Evolutionary conservation across 1,140 invertebrate genomes (phyloP).

Genomic region (Drosophila ambigua): DNA sequence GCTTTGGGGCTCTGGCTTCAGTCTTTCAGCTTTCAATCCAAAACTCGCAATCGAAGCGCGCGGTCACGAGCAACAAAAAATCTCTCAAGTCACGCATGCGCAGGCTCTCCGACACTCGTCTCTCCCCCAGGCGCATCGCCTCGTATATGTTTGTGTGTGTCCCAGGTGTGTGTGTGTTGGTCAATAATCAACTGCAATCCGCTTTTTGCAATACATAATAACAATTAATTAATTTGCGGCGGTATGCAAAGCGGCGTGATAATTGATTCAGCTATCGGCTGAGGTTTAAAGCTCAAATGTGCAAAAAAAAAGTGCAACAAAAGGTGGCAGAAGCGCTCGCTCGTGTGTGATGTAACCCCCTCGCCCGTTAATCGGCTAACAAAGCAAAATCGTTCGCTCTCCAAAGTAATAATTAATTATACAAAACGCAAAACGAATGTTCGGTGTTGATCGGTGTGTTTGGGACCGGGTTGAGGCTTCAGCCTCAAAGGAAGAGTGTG

Average conservation of each 20-base stretch:
- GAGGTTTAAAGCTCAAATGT: no score
- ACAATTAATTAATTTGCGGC: constrained; percentile 45
- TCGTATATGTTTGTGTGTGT: constrained; percentile 40
- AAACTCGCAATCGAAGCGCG: constrained; percentile 51
- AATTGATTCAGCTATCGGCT: constrained; percentile 22
- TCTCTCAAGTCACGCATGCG: constrained; percentile 47
- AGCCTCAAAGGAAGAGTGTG: constrained; percentile 46
- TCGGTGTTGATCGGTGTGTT: not conserved
- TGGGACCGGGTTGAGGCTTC: not conserved
- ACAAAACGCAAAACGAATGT: constrained; percentile 23
- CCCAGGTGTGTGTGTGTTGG: constrained; percentile 51
- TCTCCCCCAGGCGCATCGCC: constrained; percentile 11
- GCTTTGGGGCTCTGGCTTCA: not conserved
- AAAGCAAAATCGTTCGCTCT: constrained; percentile 22
- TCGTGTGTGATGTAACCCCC: constrained; percentile 34
- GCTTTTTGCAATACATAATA: constrained; percentile 55
- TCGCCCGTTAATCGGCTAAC: constrained; percentile 2
- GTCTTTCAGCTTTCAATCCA: constrained; percentile 47
- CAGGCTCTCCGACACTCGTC: constrained; percentile 8
- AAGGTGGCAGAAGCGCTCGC: constrained; percentile 13
- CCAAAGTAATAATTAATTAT: constrained; percentile 51
- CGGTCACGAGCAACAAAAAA: constrained; percentile 42
- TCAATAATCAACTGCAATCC: constrained; percentile 54
- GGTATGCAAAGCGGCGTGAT: constrained; percentile 40
- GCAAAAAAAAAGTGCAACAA: constrained; percentile 6